phyloP scores from a whole-genome alignment of 2,797 vertebrate genomes.

The Sus cebifrons region DNA sequence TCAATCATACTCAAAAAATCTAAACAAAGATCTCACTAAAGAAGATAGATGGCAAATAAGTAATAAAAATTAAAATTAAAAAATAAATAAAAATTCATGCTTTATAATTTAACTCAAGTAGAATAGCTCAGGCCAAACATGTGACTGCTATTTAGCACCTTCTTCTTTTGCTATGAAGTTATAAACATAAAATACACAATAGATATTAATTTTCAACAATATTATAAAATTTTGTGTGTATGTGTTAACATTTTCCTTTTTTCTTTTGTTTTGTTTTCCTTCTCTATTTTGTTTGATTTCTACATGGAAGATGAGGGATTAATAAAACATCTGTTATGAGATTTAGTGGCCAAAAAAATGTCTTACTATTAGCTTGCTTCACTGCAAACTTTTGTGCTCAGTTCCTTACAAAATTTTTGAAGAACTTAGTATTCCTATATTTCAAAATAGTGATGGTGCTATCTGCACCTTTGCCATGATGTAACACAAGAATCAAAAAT shows the following conservation, averaged over 20 bases:
- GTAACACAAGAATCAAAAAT: not conserved
- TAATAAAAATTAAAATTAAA: no score
- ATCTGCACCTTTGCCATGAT: not conserved
- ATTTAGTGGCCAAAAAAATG: not conserved
- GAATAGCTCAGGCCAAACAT: not conserved
- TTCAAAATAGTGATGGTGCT: not conserved
- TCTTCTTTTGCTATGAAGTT: not conserved
- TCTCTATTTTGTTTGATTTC: not conserved
- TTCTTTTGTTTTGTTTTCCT: not conserved
- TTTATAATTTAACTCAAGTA: not conserved
- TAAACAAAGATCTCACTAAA: no score
- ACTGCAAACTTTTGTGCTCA: not conserved
- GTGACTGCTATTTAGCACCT: not conserved
- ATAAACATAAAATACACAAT: not conserved
- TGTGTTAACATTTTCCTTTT: not conserved
- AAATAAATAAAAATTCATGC: not conserved
- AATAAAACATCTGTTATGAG: not conserved
- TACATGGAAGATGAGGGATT: not conserved
- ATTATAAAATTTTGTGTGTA: not conserved
- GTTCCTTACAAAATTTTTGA: not conserved
- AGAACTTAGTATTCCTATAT: not conserved
- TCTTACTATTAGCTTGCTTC: not conserved
- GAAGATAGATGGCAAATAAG: no score
- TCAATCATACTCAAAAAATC: no score
- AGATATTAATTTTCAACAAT: not conserved